Conservation (phyloP, 2,888 invertebrate species). For the Macaria liturata region DNA sequence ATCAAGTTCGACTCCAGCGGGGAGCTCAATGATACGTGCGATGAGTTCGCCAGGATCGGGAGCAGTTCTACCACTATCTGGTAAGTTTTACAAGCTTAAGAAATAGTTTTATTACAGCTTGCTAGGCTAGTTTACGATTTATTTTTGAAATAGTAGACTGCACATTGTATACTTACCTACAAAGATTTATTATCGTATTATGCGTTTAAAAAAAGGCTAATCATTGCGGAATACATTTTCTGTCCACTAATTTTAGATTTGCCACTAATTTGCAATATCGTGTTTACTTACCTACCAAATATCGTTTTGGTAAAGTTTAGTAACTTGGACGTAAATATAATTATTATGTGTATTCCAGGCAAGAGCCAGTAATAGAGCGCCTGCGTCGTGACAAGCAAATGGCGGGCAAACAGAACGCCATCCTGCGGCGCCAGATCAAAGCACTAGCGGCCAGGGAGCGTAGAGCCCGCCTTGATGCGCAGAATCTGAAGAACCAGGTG, state of each 20-base stretch:
- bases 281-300: no score
- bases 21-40: constrained; percentile 62
- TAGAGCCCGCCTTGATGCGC: constrained; percentile 70
- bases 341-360: constrained; percentile 47
- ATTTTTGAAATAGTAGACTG: no score
- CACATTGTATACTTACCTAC: no score
- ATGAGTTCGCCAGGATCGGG: constrained; percentile 60
- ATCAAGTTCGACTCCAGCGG: constrained; percentile 66
- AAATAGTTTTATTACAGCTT: no score
- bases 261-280: no score
- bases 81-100: constrained; percentile 39
- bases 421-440: constrained; percentile 73
- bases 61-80: constrained; percentile 68
- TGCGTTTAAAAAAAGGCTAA: no score
- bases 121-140: no score
- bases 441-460: constrained; percentile 71
- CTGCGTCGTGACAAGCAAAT: constrained; percentile 74
- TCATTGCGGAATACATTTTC: no score
- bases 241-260: no score
- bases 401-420: constrained; percentile 67
- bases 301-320: no score
- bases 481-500: constrained; percentile 74
- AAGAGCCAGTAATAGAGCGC: constrained; percentile 73
- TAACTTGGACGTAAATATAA: no score
- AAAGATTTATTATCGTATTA: no score